Conservation (phyloP, 2,113 vertebrate genomes). For the Chunga burmeisteri region DNA sequence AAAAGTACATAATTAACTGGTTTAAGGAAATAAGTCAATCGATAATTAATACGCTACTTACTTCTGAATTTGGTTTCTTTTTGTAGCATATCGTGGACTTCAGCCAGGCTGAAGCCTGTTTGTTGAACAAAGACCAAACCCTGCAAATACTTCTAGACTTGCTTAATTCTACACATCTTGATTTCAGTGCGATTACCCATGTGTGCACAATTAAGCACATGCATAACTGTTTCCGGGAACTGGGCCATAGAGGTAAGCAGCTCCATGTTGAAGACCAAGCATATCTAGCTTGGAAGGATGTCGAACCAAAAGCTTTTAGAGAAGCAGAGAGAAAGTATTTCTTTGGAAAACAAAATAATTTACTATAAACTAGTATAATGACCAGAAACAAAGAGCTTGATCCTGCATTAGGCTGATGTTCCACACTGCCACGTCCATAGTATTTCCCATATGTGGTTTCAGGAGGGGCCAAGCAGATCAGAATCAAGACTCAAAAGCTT, state of each 20-base stretch:
- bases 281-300: background rate
- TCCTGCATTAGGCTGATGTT: background rate
- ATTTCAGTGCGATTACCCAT: slow-evolving; percentile 30
- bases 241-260: slow-evolving; percentile 40
- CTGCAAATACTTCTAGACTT: slow-evolving; percentile 51
- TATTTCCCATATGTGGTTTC: background rate
- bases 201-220: slow-evolving; percentile 53
- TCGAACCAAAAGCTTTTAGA: background rate
- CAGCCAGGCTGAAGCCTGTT: slow-evolving; percentile 21
- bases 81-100: background rate
- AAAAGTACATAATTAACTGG: background rate
- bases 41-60: slow-evolving; percentile 24
- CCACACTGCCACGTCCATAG: background rate
- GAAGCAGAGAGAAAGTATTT: background rate
- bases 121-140: slow-evolving; percentile 46
- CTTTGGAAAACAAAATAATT: background rate
- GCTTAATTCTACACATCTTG: slow-evolving; percentile 56
- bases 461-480: background rate
- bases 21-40: slow-evolving; percentile 33
- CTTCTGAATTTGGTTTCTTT: background rate
- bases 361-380: background rate
- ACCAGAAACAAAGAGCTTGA: background rate
- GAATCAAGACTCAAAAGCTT: background rate
- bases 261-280: background rate
- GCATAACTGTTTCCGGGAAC: slow-evolving; percentile 42